Base-by-base conservation (phyloP, 2,113 vertebrate genomes). In the Micromys minutus region DNA sequence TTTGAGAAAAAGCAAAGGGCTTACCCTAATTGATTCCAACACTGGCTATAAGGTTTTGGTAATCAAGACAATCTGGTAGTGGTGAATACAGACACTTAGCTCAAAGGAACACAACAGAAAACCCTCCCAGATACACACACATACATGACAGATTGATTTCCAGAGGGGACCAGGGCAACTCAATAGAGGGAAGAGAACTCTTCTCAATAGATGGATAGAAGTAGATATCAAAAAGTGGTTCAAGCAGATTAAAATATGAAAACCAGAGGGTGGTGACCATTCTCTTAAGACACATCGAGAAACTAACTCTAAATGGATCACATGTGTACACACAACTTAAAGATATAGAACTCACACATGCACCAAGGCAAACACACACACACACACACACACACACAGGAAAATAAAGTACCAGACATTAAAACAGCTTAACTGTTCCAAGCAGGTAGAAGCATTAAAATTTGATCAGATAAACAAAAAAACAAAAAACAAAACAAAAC, bases 31-130 rank as follows among this genome's bases (percentile, higher is more conserved):
- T 84, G 39, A 71, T 89, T 42, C 65, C 47, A 69, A 89, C 34
- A 59, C 22, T 69, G 76, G 55, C 34, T 29, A 3, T 50, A 69
- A 69, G 59, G 36, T 9, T 76, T 76, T 39, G 26, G 50, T 69
- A 89, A 92, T 92, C 77, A 84, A 89, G 69, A 89, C 13, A 77
- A 61, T 89, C 69, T 92, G 86, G 34, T 77, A 52, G 5, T 89
- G 69, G 50, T 61, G n/a, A 88, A 76, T 71, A 76, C 0, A 92
- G 52, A 79, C 61, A 80, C 21, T 29, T 36, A 81, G 59, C 57
- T 39, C 34, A 81, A 45, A 4, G 29, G 21, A 76, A 80, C 12
- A 88, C n/a, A 80, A 59, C 21, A 94, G 50, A 89, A 91, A 65
- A 50, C 15, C 65, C 65, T 12, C 47, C 42, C 69, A 45, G 91